Conservation (phyloP, 2,888 invertebrate genomes). For the Zele albiditarsus region DNA sequence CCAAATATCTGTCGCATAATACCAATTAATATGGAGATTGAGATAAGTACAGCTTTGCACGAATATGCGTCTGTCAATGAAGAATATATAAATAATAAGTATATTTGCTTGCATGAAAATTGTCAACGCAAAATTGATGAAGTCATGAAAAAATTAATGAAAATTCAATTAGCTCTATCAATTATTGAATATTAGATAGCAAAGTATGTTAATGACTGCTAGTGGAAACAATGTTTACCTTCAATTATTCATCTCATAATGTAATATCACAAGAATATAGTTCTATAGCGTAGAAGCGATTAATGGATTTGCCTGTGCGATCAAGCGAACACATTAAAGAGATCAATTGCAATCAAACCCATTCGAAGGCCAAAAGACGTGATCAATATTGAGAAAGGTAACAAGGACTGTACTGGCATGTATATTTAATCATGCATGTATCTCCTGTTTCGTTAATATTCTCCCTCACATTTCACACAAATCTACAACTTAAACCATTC, state of each 20-base stretch:
- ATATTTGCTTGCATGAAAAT: too few species aligned
- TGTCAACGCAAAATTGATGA: too few species aligned
- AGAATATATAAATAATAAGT: too few species aligned
- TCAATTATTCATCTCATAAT: background rate
- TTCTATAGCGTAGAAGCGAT: background rate
- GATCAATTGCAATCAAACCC: constrained; percentile 27
- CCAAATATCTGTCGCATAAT: too few species aligned
- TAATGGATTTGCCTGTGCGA: background rate
- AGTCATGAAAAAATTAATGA: too few species aligned
- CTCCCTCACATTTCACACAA: background rate
- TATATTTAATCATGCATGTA: background rate
- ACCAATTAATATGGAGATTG: too few species aligned
- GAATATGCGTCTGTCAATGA: too few species aligned
- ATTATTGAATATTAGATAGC: background rate
- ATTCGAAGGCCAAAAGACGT: constrained; percentile 36
- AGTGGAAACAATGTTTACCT: background rate
- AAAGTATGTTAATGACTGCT: background rate
- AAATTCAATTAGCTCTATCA: too few species aligned
- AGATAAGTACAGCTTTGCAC: too few species aligned
- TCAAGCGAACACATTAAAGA: constrained; percentile 11
- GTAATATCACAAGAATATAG: background rate
- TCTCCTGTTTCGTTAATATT: constrained; percentile 3
- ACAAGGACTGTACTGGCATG: background rate
- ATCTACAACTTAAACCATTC: background rate
- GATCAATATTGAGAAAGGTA: constrained; percentile 43